Evolutionary conservation across 2,888 invertebrate species (phyloP).

Genomic region (Geotrupes spiniger): DNA sequence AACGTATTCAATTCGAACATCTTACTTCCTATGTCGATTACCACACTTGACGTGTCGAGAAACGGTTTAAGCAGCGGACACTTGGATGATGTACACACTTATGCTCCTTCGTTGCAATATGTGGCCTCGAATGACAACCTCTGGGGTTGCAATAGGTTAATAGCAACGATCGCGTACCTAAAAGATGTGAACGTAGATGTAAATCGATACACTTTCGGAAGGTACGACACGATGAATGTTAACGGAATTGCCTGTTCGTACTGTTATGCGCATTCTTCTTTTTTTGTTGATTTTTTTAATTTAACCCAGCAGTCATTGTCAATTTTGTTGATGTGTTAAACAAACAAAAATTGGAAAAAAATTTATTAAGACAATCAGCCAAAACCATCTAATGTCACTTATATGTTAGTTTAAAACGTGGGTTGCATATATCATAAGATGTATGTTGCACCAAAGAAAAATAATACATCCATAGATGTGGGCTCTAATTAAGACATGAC

Average conservation of each 20-base stretch:
- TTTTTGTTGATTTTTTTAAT: slow-evolving; percentile 34
- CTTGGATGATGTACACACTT: slow-evolving; percentile 32
- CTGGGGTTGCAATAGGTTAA: slow-evolving; percentile 39
- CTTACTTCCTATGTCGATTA: slow-evolving; percentile 37
- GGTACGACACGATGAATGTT: slow-evolving; percentile 42
- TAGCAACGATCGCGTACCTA: slow-evolving; percentile 39
- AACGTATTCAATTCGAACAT: slow-evolving; percentile 36
- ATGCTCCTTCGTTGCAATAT: slow-evolving; percentile 36
- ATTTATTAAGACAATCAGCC: too few species aligned
- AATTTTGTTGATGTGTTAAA: too few species aligned
- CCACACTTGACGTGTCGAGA: slow-evolving; percentile 40
- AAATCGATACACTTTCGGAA: slow-evolving; percentile 32
- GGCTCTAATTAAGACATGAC: too few species aligned
- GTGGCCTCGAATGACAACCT: slow-evolving; percentile 42
- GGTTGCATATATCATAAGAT: too few species aligned
- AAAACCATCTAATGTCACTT: too few species aligned
- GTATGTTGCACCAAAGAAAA: too few species aligned
- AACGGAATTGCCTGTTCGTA: slow-evolving; percentile 44
- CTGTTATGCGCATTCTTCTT: slow-evolving; percentile 29
- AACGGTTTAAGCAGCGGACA: slow-evolving; percentile 43
- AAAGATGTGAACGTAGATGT: slow-evolving; percentile 34
- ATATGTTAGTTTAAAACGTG: too few species aligned
- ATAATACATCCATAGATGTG: too few species aligned
- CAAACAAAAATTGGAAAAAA: too few species aligned
- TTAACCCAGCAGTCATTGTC: too few species aligned